Evolutionary conservation across 2,797 vertebrate genomes (phyloP), one percentile per base, ranked within the genome.

Genomic region (Siniperca scherzeri): DNA sequence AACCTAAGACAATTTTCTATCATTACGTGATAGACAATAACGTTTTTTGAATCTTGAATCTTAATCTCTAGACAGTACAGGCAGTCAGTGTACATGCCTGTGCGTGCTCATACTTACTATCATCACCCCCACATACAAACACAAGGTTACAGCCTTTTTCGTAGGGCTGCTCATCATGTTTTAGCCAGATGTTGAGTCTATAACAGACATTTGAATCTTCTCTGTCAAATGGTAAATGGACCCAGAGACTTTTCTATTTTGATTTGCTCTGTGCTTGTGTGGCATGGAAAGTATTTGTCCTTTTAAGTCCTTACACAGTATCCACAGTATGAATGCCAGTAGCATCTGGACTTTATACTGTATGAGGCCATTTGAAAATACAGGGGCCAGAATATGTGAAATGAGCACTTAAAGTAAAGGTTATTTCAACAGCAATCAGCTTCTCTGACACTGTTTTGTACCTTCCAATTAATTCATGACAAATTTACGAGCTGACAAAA

Each of bases 201-300:
- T 84, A 80, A 61, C 40, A 79, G 57, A 83, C 66, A 55, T 88
- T 84, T 85, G 48, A 85, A 83, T 82, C n/a, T 72, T 77, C 64
- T 85, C 72, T 65, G 70, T 88, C 67, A 56, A 66, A 55, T 57
- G 33, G 9, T 73, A 82, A 91, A 87, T 78, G 79, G 77, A 87
- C 75, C 79, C 61, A 44, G 71, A 78, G 53, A 78, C 60, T 79
- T 81, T 74, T 79, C 44, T 89, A 36, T 85, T 89, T 86, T 59
- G 74, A 86, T 84, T 71, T 77, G 76, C 76, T 83, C 62, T 69
- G 56, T 85, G 80, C 86, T 40, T 60, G 52, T 89, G 78, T 82
- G 83, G 90, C 86, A 93, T 93, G 90, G 85, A 90, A 95, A 93
- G 84, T 89, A 92, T 93, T 90, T 89, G 78, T 86, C 30, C 46